Conservation (phyloP, 2,888 invertebrate genomes). For the Papilio protenor region DNA sequence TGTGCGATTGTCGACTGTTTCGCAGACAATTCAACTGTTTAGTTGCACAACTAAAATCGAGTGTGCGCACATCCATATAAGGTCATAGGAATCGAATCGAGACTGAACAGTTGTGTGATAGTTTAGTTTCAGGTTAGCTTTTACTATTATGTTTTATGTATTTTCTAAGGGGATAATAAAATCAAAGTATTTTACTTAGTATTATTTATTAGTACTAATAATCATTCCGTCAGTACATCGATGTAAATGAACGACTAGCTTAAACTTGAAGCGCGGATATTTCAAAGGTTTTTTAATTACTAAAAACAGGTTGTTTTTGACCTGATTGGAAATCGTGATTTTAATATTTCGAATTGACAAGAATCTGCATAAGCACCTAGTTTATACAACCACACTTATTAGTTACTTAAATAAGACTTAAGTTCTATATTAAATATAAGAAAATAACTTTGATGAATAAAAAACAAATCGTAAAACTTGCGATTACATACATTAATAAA, state of each 20-base stretch:
- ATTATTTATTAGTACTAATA: constrained; percentile 69
- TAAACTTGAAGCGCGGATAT: constrained; percentile 73
- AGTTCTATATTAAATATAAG: constrained; percentile 7
- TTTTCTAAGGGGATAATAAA: constrained; percentile 43
- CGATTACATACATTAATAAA: not conserved
- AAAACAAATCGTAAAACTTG: not conserved
- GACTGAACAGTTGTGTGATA: too few species aligned
- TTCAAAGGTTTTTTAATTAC: constrained; percentile 58
- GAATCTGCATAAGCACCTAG: constrained; percentile 81
- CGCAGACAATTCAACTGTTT: too few species aligned
- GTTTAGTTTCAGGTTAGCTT: not conserved
- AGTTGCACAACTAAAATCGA: too few species aligned
- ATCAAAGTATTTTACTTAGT: constrained; percentile 51
- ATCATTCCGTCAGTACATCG: constrained; percentile 80
- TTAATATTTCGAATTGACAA: constrained; percentile 80
- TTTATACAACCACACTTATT: constrained; percentile 79
- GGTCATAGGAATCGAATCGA: too few species aligned
- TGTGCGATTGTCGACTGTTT: too few species aligned
- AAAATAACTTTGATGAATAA: not conserved
- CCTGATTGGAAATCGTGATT: constrained; percentile 62
- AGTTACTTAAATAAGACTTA: constrained; percentile 31
- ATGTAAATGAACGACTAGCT: constrained; percentile 74
- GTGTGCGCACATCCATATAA: too few species aligned
- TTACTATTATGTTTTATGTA: not conserved
- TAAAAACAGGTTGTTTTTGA: constrained; percentile 58